Evolutionary conservation across 2,797 vertebrate species (phyloP).

Genomic region (Rhabdophis nuchalis): DNA sequence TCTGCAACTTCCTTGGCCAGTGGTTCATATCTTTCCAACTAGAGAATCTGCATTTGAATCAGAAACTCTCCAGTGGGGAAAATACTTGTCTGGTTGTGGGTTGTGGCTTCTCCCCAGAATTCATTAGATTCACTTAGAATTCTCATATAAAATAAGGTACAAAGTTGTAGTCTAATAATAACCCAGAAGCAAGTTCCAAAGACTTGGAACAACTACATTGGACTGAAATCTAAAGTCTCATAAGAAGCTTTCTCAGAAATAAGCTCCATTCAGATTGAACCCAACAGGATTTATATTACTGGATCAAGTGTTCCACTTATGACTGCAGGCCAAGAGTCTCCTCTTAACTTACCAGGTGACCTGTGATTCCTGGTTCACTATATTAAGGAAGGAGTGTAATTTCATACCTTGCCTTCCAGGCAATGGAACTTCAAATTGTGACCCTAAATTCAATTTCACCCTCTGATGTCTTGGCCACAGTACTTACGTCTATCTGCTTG

Average conservation of each 20-base stretch:
- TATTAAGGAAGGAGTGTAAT: conserved; percentile 5
- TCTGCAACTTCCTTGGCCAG: neutral
- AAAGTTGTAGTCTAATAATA: neutral
- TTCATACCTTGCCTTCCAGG: neutral
- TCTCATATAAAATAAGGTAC: neutral
- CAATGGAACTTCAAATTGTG: neutral
- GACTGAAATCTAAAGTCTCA: neutral
- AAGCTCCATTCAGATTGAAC: neutral
- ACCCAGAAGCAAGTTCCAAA: neutral
- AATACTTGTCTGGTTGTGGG: neutral
- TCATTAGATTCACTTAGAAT: neutral
- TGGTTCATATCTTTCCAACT: neutral
- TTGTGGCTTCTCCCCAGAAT: neutral
- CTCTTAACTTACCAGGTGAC: too few species aligned
- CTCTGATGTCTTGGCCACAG: neutral
- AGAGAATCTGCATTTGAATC: neutral
- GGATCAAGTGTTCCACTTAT: neutral
- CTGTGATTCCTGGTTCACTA: neutral
- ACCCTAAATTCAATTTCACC: conserved; percentile 11
- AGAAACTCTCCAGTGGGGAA: neutral
- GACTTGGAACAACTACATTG: neutral
- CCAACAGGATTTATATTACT: neutral
- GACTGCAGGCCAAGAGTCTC: neutral
- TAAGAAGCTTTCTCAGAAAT: neutral
- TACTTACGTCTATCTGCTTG: neutral